Evolutionary conservation across 2,888 invertebrate genomes (phyloP).

Genomic region (Atrina japonica): DNA sequence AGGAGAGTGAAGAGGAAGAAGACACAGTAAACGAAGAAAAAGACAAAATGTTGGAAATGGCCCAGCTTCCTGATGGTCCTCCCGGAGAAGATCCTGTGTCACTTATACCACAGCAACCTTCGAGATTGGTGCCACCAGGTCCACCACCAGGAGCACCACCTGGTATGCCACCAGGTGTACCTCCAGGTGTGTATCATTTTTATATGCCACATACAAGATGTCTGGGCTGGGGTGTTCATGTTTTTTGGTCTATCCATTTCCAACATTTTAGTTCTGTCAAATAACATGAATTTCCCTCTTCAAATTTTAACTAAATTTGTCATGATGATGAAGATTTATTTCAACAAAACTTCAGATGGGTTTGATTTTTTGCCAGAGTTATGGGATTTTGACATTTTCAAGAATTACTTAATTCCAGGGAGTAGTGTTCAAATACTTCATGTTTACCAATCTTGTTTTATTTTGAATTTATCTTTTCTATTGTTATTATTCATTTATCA

Average conservation of each 20-base stretch:
- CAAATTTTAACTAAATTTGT: too few relatives aligned
- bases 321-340: too few relatives aligned
- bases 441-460: too few relatives aligned
- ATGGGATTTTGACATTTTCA: too few relatives aligned
- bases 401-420: too few relatives aligned
- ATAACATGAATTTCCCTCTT: neutral
- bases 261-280: neutral
- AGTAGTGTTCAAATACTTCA: too few relatives aligned
- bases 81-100: conserved; percentile 31
- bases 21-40: conserved; percentile 29
- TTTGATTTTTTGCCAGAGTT: too few relatives aligned
- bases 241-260: neutral
- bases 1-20: conserved; percentile 18
- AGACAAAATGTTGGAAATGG: conserved; percentile 11
- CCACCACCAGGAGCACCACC: conserved; percentile 74
- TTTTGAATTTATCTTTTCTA: too few relatives aligned
- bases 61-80: conserved; percentile 31
- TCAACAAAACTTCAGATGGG: too few relatives aligned
- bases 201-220: neutral
- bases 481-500: too few relatives aligned
- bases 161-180: conserved; percentile 74
- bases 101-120: conserved; percentile 23
- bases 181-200: conserved; percentile 62
- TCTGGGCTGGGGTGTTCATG: neutral
- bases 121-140: conserved; percentile 58